phyloP scores from a whole-genome alignment of 2,113 vertebrate species.

The Gasterosteus nipponicus region DNA sequence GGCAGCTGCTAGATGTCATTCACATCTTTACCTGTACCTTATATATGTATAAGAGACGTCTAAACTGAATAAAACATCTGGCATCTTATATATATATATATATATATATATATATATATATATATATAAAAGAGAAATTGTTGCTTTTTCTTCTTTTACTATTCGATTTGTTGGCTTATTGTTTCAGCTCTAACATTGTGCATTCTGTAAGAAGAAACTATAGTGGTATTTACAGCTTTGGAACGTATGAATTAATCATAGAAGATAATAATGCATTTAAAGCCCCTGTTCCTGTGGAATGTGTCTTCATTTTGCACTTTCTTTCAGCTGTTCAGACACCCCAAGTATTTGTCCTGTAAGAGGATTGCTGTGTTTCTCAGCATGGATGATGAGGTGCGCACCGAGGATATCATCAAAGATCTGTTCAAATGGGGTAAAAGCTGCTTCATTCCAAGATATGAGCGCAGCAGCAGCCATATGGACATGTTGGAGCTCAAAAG shows the following conservation, averaged over 20 bases:
- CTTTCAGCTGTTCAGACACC: conserved; percentile 86
- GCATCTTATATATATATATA: no score
- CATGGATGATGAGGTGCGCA: conserved; percentile 91
- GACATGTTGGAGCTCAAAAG: conserved; percentile 90
- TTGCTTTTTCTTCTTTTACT: not conserved
- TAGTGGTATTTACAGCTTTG: not conserved
- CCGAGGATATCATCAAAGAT: conserved; percentile 87
- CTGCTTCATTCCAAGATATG: conserved; percentile 93
- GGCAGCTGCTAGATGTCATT: no score
- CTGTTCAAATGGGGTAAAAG: conserved; percentile 86
- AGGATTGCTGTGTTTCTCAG: conserved; percentile 92
- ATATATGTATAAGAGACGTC: no score
- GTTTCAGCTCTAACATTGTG: not conserved
- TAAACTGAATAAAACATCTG: no score
- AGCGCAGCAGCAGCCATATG: conserved; percentile 85
- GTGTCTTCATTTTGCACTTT: not conserved
- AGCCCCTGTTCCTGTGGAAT: not conserved
- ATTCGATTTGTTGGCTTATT: not conserved
- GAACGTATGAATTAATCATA: not conserved
- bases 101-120: no score
- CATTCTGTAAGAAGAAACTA: not conserved
- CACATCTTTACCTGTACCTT: no score
- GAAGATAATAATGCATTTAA: not conserved
- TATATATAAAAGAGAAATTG: no score
- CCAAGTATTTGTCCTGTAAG: conserved; percentile 83